These are phyloP conservation scores for Lithobates sylvaticus DNA, from an alignment of 2,797 vertebrate genomes.

Conservation along the genomic window DNA sequence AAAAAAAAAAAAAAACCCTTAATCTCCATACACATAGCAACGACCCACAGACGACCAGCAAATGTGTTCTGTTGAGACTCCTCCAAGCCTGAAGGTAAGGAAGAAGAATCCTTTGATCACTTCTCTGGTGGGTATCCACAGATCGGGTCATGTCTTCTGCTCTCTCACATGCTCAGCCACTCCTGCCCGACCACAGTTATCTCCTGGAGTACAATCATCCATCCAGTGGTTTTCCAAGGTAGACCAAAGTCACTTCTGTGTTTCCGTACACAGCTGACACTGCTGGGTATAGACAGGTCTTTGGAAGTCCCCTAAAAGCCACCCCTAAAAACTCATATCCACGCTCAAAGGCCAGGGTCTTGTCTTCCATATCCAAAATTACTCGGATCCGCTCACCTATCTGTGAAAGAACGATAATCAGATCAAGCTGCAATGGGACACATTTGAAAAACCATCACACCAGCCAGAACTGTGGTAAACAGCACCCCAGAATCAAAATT, in stretches of 20 bases:
- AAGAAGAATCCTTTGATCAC: conserved; percentile 54
- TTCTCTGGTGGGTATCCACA: conserved; percentile 46
- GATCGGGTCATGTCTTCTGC: conserved; percentile 37
- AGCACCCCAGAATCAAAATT: no score
- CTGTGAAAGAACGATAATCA: conserved; percentile 74
- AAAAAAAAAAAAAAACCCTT: conserved; percentile 39
- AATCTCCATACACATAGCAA: conserved; percentile 53
- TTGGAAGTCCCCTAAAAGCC: conserved; percentile 96
- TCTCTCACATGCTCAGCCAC: conserved; percentile 61
- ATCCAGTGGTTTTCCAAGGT: conserved; percentile 96
- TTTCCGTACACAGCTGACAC: conserved; percentile 98
- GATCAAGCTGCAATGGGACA: not conserved
- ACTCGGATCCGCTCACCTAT: conserved; percentile 99
- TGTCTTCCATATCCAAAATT: conserved; percentile 99
- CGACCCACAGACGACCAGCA: conserved; percentile 17
- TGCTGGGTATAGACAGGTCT: conserved; percentile 94
- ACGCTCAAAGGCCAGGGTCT: conserved; percentile 97
- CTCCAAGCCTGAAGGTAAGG: conserved; percentile 27
- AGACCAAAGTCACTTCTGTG: conserved; percentile 99
- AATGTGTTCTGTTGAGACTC: conserved; percentile 1
- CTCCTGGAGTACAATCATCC: conserved; percentile 77
- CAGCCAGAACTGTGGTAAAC: no score
- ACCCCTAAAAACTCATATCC: conserved; percentile 98
- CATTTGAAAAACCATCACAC: not conserved
- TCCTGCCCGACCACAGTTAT: conserved; percentile 67